Conservation (phyloP, 1,140 invertebrate genomes). For the Drosophila chauvacae region DNA sequence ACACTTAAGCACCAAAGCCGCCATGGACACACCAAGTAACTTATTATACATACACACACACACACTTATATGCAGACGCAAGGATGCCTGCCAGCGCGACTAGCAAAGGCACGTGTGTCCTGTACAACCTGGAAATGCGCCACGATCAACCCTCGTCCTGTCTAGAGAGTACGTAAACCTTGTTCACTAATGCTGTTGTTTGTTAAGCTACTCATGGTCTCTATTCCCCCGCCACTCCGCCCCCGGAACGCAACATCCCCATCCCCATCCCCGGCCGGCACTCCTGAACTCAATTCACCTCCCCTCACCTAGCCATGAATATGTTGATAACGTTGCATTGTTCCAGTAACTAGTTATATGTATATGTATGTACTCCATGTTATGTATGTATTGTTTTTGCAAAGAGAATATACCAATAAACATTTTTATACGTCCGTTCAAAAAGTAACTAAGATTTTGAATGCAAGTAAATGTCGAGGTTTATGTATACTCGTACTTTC, state of each 20-base stretch:
- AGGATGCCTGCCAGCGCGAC: slow-evolving; percentile 40
- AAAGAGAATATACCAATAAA: slow-evolving; percentile 61
- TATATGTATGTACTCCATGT: slow-evolving; percentile 64
- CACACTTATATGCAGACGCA: not conserved
- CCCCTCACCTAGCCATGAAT: slow-evolving; percentile 34
- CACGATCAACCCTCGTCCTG: slow-evolving; percentile 42
- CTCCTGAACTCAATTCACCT: slow-evolving; percentile 6
- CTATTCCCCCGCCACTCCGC: not conserved
- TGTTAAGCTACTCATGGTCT: slow-evolving; percentile 46
- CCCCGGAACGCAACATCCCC: slow-evolving; percentile 19
- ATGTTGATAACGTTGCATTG: slow-evolving; percentile 50
- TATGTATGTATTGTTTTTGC: slow-evolving; percentile 55
- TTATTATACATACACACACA: slow-evolving; percentile 32
- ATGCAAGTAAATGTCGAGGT: not conserved
- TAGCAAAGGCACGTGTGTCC: slow-evolving; percentile 56
- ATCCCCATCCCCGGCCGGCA: slow-evolving; percentile 7
- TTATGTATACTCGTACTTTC: not conserved
- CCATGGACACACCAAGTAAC: slow-evolving; percentile 27
- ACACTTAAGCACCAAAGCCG: slow-evolving; percentile 40
- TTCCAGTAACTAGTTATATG: slow-evolving; percentile 66
- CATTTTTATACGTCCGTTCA: slow-evolving; percentile 54
- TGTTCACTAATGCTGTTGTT: slow-evolving; percentile 51
- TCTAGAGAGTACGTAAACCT: slow-evolving; percentile 26
- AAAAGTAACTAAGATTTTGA: slow-evolving; percentile 14
- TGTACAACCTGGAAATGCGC: slow-evolving; percentile 55